These are phyloP conservation scores for Paedocypris micromegethes DNA, from an alignment of 2,797 vertebrate species.

Conservation along the genomic window DNA sequence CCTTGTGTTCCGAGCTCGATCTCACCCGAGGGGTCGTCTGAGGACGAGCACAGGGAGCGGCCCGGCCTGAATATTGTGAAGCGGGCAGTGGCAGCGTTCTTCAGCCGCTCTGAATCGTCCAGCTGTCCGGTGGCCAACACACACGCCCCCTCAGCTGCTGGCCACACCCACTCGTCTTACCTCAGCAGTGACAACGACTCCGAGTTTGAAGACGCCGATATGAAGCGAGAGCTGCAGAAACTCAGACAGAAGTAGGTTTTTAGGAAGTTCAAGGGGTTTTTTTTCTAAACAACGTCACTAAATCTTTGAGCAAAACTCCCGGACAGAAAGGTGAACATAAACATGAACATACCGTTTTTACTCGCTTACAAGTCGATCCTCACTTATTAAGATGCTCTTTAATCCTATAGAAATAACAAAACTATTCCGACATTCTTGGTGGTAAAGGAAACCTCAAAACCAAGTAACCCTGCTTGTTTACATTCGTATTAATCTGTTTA, in stretches of 20 bases:
- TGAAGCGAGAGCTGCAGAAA: constrained; percentile 88
- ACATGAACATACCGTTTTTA: too few relatives aligned
- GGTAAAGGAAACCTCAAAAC: too few relatives aligned
- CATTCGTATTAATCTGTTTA: too few relatives aligned
- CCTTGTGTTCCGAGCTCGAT: constrained; percentile 74
- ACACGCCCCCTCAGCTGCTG: constrained; percentile 73
- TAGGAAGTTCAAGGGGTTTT: too few relatives aligned
- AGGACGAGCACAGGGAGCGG: constrained; percentile 72
- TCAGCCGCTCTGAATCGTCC: constrained; percentile 81
- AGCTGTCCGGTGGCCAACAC: constrained; percentile 63
- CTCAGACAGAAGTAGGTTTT: constrained; percentile 88
- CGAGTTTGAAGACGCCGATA: constrained; percentile 91
- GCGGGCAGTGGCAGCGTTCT: constrained; percentile 79
- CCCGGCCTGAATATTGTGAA: constrained; percentile 77
- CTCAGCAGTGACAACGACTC: constrained; percentile 98
- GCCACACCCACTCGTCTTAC: constrained; percentile 73
- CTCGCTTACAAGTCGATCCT: too few relatives aligned
- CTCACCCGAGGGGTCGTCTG: constrained; percentile 74
- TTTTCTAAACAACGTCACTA: too few relatives aligned
- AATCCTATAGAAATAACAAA: too few relatives aligned
- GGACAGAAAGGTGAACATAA: too few relatives aligned
- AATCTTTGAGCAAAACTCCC: too few relatives aligned
- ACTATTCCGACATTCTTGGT: too few relatives aligned
- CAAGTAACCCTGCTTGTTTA: too few relatives aligned
- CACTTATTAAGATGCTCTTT: too few relatives aligned